These are phyloP conservation scores for Anoplolepis gracilipes DNA, from an alignment of 1,140 invertebrate species.

Conservation along the genomic window DNA sequence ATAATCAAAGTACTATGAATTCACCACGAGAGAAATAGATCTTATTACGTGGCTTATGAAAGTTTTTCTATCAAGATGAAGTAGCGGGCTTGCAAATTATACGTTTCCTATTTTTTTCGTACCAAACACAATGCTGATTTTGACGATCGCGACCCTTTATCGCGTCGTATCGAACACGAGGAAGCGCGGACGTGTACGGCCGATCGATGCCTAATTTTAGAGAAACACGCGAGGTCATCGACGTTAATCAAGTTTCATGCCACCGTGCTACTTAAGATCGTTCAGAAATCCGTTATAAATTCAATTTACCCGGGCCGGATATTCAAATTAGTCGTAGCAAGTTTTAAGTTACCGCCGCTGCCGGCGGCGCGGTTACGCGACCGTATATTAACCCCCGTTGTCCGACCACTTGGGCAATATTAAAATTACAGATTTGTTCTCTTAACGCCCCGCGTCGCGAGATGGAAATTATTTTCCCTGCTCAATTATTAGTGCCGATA, in stretches of 20 bases:
- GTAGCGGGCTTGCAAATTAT: background rate
- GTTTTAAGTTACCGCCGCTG: conserved; percentile 57
- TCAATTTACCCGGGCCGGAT: conserved; percentile 58
- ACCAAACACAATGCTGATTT: background rate
- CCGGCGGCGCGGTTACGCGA: conserved; percentile 46
- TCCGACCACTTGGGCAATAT: conserved; percentile 55
- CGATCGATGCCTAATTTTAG: conserved; percentile 57
- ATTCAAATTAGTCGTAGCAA: conserved; percentile 63
- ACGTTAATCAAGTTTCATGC: conserved; percentile 63
- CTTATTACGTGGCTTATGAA: background rate
- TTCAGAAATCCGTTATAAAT: conserved; percentile 64
- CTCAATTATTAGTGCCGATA: conserved; percentile 39
- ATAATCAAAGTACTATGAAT: background rate
- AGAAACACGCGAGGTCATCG: conserved; percentile 55
- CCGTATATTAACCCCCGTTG: conserved; percentile 58
- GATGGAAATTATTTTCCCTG: conserved; percentile 43
- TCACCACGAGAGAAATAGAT: background rate
- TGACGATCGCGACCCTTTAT: conserved; percentile 2
- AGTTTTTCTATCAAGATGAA: background rate
- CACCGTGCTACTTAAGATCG: conserved; percentile 57
- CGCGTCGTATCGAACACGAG: conserved; percentile 24
- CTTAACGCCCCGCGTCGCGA: conserved; percentile 28
- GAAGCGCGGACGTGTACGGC: conserved; percentile 6
- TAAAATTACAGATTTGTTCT: conserved; percentile 61
- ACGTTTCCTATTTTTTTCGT: background rate